Evolutionary conservation across 2,113 vertebrate species (phyloP), one percentile per base, ranked within the genome.

Genomic region (Irena cyanogastra): DNA sequence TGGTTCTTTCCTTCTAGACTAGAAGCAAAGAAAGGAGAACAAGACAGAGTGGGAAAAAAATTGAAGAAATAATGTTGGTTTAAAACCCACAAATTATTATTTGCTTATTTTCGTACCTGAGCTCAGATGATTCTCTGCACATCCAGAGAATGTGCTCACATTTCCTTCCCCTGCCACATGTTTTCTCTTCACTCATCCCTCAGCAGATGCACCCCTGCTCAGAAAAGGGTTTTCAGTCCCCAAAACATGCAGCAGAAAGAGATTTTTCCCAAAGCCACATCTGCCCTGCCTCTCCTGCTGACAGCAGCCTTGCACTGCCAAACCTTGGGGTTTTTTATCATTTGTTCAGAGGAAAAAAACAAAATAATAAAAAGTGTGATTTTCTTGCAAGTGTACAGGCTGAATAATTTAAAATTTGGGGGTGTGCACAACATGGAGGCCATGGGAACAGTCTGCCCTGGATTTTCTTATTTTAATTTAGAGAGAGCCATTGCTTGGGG

Each of bases 301-400:
- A 18, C 52, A 92, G 16, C 1, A 0, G 56, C 16, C 7, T 52
- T n/a, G 3, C 44, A 18, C 35, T 82, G 52, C 49, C 88, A 93
- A 70, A 52, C 35, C 52, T 85, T 59, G 78, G 41, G 82, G 63
- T 9, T 37, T 74, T 53, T 39, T 5, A 53, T 59, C 0, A 4
- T 50, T 76, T 60, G 21, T 44, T 52, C 68, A 83, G 20, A 37
- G 12, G 0, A 6, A 18, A 31, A 20, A 16, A 47, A 15, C 31
- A 52, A 10, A 1, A 8, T 8, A 1, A 41, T 2, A 20, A 59
- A 28, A 64, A 23, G 10, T 2, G 2, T 3, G 49, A 16, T 90
- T 77, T 56, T 53, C 35, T 35, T 64, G 41, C 44, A 44, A 52
- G 35, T 13, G 35, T 7, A 65, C 50, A 47, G 7, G 18, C 39